Conservation (phyloP, 2,113 vertebrate genomes). For the Redunca redunca region DNA sequence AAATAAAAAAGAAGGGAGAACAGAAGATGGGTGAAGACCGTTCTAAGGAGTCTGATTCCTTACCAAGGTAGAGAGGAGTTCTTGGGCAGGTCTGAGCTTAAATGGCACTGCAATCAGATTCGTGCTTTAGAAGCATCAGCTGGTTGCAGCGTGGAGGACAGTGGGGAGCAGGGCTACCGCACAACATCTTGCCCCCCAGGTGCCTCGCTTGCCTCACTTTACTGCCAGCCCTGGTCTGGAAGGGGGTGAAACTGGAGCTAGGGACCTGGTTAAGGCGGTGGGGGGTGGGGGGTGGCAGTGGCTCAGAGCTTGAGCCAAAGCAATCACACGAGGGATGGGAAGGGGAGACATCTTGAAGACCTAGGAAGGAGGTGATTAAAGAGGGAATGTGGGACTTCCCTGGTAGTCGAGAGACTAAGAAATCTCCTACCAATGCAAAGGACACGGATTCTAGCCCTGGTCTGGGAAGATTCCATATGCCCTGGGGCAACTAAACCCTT, state of each 20-base stretch:
- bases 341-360: background rate
- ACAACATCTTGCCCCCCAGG: background rate
- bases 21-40: background rate
- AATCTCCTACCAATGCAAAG: background rate
- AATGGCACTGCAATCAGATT: background rate
- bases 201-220: background rate
- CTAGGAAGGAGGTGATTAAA: background rate
- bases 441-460: background rate
- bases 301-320: background rate
- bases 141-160: background rate
- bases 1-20: background rate
- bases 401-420: background rate
- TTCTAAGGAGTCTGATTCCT: background rate
- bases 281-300: background rate
- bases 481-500: background rate
- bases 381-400: background rate
- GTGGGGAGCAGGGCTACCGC: background rate
- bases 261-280: background rate
- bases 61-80: background rate
- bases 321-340: background rate
- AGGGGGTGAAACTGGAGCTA: background rate
- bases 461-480: background rate
- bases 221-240: background rate
- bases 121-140: background rate
- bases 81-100: background rate